Evolutionary conservation across 1,140 invertebrate species (phyloP), one percentile per base, ranked within the genome.

Genomic region (Drosophila tani): DNA sequence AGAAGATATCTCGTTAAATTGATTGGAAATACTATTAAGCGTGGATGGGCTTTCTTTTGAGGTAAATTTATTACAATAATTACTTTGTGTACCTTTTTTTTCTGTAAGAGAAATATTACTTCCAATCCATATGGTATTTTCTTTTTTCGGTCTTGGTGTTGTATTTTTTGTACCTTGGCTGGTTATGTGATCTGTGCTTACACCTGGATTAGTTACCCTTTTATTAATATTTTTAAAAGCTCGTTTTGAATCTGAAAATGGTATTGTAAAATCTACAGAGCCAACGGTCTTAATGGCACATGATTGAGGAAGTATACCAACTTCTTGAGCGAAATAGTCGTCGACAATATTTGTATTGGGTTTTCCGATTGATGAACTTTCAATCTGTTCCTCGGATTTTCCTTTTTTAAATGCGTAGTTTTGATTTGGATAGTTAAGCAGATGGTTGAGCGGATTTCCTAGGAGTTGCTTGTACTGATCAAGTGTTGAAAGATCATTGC

Each of bases 371-470:
- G n/a, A 14, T 35, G 12, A 5, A 15, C 32, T 40, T n/a, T 7
- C 2, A 19, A 9, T 5, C 4, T 55, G 32, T 55, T 55, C 35
- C 5, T 21, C 17, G 3, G 17, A 15, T n/a, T 11, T 55, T 7
- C 8, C 14, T 5, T 38, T 55, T 5, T 38, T 55, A 11, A 32
- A 17, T 40, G 21, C 15, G 14, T 21, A 3, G 32, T 14, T 15
- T 40, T 55, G 19, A 21, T 38, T 55, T 38, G 19, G 17, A 55
- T 40, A 55, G 51, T 55, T 55, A 3, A 53, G 6, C n/a, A 35
- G 17, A 4, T 6, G 6, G 35, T 15, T 55, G 4, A 38, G 32
- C 14, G 35, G 32, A 55, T 40, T 55, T 38, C 9, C 51, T 8
- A 55, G 21, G 8, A 55, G 3, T 7, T 11, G 32, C 7, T 55